Evolutionary conservation across 2,113 vertebrate genomes (phyloP), one percentile per base, ranked within the genome.

Genomic region (Tautogolabrus adspersus): DNA sequence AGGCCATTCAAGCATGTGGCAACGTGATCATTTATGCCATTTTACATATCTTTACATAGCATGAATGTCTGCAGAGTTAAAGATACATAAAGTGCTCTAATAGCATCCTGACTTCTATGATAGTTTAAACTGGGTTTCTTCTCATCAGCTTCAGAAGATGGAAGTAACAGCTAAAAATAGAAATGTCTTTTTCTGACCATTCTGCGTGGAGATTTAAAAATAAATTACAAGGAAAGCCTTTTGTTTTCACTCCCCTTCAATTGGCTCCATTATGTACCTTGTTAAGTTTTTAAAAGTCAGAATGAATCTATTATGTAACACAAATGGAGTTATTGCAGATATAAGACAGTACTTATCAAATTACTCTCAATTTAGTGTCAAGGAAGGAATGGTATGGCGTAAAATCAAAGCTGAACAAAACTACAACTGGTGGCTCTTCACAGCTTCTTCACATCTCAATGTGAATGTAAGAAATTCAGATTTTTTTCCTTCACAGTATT

Each of bases 21-120:
- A n/a, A 26, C 40, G 22, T 64, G 16, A 75, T 83, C 71, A 79
- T 72, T 74, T 72, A 66, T 37, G 40, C 37, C 62, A 62, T 77
- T 87, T 82, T 74, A 87, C 82, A 84, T 78, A 84, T 75, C 75
- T 82, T 70, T 85, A 79, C 81, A 63, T 81, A 64, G 83, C 56
- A 66, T 62, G 56, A 82, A 75, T 66, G 47, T n/a, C 21, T 10
- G 16, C 47, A 9, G 22, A 63, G 63, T 11, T 42, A 57, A 37
- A 54, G 54, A n/a, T 62, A 46, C 51, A 18, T 34, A 57, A 8
- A 37, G 54, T 21, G 23, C 38, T 66, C 34, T 47, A 21, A 66
- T 19, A 26, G 34, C 60, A 8, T 58, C 54, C 38, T 19, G 19
- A 22, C 56, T 64, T 15, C 2, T 21, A 71, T 42, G 40, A 11